These are phyloP conservation scores for Lasiurus borealis DNA, from an alignment of 2,113 vertebrate species.

Conservation along the genomic window DNA sequence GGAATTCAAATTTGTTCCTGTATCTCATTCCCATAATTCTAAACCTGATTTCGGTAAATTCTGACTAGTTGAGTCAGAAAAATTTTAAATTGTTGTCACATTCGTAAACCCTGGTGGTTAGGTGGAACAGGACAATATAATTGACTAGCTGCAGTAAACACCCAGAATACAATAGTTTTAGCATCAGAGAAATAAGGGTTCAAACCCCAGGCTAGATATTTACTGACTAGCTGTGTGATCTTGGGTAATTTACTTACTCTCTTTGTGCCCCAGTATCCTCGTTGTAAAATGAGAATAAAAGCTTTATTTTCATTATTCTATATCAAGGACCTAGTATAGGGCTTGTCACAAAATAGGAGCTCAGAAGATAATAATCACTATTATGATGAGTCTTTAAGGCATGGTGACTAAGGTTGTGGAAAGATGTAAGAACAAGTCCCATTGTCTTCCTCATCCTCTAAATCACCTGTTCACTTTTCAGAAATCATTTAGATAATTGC, in stretches of 20 bases:
- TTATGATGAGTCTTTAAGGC: background rate
- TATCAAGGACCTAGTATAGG: background rate
- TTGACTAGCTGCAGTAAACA: background rate
- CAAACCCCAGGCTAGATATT: background rate
- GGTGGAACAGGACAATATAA: background rate
- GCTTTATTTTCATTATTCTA: slow-evolving; percentile 1
- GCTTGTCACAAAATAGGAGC: background rate
- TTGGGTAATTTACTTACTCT: background rate
- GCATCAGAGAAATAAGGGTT: slow-evolving; percentile 6
- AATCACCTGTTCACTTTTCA: background rate
- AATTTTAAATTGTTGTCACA: background rate
- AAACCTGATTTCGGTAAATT: background rate
- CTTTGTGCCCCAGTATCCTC: background rate
- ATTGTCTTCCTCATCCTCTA: background rate
- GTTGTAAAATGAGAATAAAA: background rate
- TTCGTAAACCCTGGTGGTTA: background rate
- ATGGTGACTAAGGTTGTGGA: background rate
- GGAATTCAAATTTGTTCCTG: background rate
- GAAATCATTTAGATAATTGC: background rate
- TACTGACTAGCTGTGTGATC: background rate
- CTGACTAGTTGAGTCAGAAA: background rate
- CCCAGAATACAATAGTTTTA: background rate
- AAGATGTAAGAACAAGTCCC: background rate
- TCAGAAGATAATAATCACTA: background rate
- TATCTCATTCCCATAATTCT: background rate